These are phyloP conservation scores for Oncorhynchus nerka DNA, from an alignment of 2,113 vertebrate genomes.

Conservation along the genomic window DNA sequence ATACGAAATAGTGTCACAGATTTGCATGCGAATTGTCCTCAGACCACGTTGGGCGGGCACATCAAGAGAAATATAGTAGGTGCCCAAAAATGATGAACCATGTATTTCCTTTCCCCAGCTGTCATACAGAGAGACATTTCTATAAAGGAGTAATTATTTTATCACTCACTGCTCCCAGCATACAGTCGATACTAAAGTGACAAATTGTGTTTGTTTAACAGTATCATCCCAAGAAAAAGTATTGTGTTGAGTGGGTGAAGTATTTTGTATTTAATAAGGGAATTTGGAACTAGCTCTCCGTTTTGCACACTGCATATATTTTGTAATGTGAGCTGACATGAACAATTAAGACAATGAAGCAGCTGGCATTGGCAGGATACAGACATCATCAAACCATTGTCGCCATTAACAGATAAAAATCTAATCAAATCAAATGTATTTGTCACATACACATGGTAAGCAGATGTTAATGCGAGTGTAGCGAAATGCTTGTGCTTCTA, in stretches of 20 bases:
- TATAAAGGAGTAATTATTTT: constrained; percentile 59
- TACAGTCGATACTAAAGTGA: constrained; percentile 47
- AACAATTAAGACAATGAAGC: background rate
- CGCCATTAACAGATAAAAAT: too few relatives aligned
- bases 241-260: constrained; percentile 16
- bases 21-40: too few relatives aligned
- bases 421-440: too few relatives aligned
- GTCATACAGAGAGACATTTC: constrained; percentile 32
- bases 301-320: background rate
- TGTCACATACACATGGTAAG: too few relatives aligned
- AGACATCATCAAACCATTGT: too few relatives aligned
- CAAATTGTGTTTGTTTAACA: constrained; percentile 52
- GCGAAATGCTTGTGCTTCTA: too few relatives aligned
- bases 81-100: constrained; percentile 63
- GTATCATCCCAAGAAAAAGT: constrained; percentile 19
- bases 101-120: constrained; percentile 60
- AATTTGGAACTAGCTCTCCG: constrained; percentile 1
- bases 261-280: constrained; percentile 19
- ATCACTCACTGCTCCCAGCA: constrained; percentile 55
- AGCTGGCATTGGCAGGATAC: background rate
- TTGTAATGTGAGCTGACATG: constrained; percentile 11
- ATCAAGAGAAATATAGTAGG: constrained; percentile 57
- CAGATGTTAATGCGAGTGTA: too few relatives aligned
- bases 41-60: too few relatives aligned
- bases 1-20: too few relatives aligned